A percentile compares a stretch with the other conserved stretches of the same genome.
Evolutionary conservation across 2,888 invertebrate species (phyloP).

Genomic region (Nymphalis urticae): DNA sequence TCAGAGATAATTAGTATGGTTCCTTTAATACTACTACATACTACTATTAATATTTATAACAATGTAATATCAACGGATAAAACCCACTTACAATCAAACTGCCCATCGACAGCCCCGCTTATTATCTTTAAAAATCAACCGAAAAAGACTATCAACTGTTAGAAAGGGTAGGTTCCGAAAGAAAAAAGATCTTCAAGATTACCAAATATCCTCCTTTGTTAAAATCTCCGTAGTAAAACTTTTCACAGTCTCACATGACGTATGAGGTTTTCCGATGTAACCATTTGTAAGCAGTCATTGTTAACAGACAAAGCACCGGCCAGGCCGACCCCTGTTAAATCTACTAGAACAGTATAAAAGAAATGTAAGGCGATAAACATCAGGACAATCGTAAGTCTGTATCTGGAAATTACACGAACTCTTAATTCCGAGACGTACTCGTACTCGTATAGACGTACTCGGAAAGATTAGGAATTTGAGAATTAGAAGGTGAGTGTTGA

Average conservation of each 20-base stretch:
- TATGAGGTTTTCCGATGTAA: constrained; percentile 9
- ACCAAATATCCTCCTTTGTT: constrained; percentile 21
- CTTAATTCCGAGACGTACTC: not conserved
- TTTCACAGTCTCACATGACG: constrained; percentile 22
- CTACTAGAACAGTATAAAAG: constrained; percentile 6
- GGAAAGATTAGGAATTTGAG: not conserved
- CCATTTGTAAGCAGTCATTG: constrained; percentile 25
- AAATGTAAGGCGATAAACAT: constrained; percentile 8
- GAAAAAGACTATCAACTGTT: not conserved
- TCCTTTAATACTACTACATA: no score
- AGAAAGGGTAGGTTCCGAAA: not conserved
- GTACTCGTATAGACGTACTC: no score
- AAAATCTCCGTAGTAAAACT: constrained; percentile 22
- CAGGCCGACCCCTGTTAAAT: constrained; percentile 1
- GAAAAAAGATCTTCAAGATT: constrained; percentile 9
- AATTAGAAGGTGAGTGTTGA: no score
- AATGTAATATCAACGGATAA: not conserved
- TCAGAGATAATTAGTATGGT: no score
- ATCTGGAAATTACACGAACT: not conserved
- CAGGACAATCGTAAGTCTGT: not conserved
- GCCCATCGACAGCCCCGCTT: not conserved
- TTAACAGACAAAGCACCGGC: constrained; percentile 14
- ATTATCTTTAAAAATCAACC: not conserved
- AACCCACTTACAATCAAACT: not conserved
- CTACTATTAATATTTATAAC: not conserved